phyloP scores from a whole-genome alignment of 2,113 vertebrate genomes.

The Triplophysa dalaica region DNA sequence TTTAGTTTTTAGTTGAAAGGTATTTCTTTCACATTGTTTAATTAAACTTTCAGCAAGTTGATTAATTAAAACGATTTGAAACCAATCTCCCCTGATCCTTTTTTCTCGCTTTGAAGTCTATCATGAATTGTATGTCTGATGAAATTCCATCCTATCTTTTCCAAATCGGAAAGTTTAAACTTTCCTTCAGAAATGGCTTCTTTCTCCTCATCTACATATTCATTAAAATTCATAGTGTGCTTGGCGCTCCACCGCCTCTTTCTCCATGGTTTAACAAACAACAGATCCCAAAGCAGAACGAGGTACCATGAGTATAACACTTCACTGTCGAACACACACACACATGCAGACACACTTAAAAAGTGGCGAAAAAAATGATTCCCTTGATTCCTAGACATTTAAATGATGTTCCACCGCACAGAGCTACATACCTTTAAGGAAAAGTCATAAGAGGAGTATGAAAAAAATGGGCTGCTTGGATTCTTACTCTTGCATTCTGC shows the following conservation, averaged over 20 bases:
- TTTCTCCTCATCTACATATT: slow-evolving; percentile 13
- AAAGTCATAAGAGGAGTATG: not conserved
- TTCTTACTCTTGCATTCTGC: not conserved
- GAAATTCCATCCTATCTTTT: slow-evolving; percentile 15
- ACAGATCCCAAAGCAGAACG: slow-evolving; percentile 33
- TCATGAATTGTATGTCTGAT: slow-evolving; percentile 21
- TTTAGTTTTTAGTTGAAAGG: not conserved
- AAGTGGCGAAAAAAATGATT: not conserved
- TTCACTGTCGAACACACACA: slow-evolving; percentile 2
- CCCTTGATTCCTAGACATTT: slow-evolving; percentile 14
- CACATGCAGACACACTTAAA: not conserved
- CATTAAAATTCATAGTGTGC: slow-evolving; percentile 36
- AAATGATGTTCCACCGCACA: not conserved
- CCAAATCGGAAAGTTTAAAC: slow-evolving; percentile 16
- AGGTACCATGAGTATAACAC: slow-evolving; percentile 26
- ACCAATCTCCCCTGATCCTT: not conserved
- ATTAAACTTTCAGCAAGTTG: slow-evolving; percentile 2
- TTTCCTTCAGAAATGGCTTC: slow-evolving; percentile 12
- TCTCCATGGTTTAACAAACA: slow-evolving; percentile 44
- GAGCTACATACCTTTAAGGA: not conserved
- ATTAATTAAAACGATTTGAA: not conserved
- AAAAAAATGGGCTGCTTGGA: not conserved
- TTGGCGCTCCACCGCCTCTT: slow-evolving; percentile 30
- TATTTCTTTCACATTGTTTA: not conserved
- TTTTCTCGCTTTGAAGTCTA: slow-evolving; percentile 18